A percentile compares a stretch with the other conserved stretches of the same genome.
These are phyloP conservation scores for human (Homo sapiens) DNA, from an alignment of 2,113 vertebrate species.

Conservation along the genomic window GRCh38 chr2:147363501-147364000, in stretches of 20 bases:
- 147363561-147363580: slow-evolving; percentile 43
- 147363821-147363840: neutral
- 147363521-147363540: slow-evolving; percentile 46
- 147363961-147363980: neutral
- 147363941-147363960: neutral
- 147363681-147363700: slow-evolving; percentile 23
- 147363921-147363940: neutral
- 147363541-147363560: slow-evolving; percentile 15
- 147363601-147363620: slow-evolving; percentile 24
- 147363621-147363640: slow-evolving; percentile 57
- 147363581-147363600: slow-evolving; percentile 51
- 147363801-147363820: slow-evolving; percentile 38
- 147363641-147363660: neutral
- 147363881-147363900: slow-evolving; percentile 35
- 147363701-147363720: slow-evolving; percentile 52
- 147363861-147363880: slow-evolving; percentile 25
- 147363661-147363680: neutral
- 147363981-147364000: neutral
- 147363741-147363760: slow-evolving; percentile 9
- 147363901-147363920: slow-evolving; percentile 9
- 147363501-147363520: neutral
- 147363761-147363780: slow-evolving; percentile 49
- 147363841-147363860: slow-evolving; percentile 56
- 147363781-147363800: slow-evolving; percentile 15
- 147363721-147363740: slow-evolving; percentile 62